Conservation (phyloP, 2,888 invertebrate species). For the Sussaba pulchella region DNA sequence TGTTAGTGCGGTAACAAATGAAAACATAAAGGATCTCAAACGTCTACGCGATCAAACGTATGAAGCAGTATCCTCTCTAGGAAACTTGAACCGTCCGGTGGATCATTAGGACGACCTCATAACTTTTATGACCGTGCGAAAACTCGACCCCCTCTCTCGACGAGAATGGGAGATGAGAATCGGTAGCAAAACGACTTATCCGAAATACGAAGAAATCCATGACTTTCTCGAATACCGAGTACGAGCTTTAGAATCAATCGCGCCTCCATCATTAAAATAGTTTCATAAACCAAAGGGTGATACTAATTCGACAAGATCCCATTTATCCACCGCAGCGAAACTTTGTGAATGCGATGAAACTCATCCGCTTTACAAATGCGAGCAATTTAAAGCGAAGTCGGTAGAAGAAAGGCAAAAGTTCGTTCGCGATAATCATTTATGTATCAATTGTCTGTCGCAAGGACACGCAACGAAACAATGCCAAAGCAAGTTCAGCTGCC, state of each 20-base stretch:
- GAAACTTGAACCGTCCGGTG: conserved; percentile 42
- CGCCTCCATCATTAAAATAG: background rate
- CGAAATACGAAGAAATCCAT: conserved; percentile 37
- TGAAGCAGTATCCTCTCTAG: conserved; percentile 38
- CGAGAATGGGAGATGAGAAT: conserved; percentile 62
- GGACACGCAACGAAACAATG: conserved; percentile 38
- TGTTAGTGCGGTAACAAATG: conserved; percentile 27
- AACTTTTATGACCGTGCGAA: conserved; percentile 46
- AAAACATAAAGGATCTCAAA: conserved; percentile 40
- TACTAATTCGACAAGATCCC: conserved; percentile 1
- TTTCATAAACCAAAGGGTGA: background rate
- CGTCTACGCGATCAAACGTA: conserved; percentile 47
- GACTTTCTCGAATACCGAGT: too few relatives aligned
- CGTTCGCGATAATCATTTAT: conserved; percentile 26
- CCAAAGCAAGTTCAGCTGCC: conserved; percentile 38
- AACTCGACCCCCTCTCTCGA: conserved; percentile 54
- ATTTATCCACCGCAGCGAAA: conserved; percentile 27
- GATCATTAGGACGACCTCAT: conserved; percentile 58
- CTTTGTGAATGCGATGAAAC: conserved; percentile 26
- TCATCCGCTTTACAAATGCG: conserved; percentile 23
- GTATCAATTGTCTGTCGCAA: conserved; percentile 11
- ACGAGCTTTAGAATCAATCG: conserved; percentile 21
- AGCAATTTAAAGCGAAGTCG: conserved; percentile 17
- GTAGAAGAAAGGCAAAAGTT: conserved; percentile 14
- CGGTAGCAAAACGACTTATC: conserved; percentile 18